A percentile compares a stretch with the other conserved stretches of the same genome.
Evolutionary conservation across 2,888 invertebrate genomes (phyloP).

Genomic region (Acronicta aceris): DNA sequence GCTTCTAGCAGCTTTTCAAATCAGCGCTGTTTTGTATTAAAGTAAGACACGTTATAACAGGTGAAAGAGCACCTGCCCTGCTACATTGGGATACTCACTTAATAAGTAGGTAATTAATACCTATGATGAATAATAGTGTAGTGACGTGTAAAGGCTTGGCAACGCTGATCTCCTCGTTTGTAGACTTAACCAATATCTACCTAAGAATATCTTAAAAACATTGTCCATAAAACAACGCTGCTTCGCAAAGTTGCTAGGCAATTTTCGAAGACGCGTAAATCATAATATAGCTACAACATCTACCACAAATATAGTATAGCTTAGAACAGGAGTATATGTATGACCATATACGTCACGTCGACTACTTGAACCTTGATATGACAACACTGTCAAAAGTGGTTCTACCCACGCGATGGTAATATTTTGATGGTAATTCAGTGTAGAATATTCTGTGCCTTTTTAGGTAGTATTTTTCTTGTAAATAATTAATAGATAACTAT

Average conservation of each 20-base stretch:
- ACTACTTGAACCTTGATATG: conserved; percentile 44
- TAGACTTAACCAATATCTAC: too few relatives aligned
- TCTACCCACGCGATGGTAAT: conserved; percentile 47
- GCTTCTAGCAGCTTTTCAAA: background rate
- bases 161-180: too few relatives aligned
- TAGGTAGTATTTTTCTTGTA: conserved; percentile 29
- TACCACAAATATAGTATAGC: conserved; percentile 5
- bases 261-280: background rate
- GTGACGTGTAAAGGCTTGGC: too few relatives aligned
- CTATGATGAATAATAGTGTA: too few relatives aligned
- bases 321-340: conserved; percentile 7
- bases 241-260: background rate
- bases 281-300: background rate
- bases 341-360: conserved; percentile 37
- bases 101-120: too few relatives aligned
- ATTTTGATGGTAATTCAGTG: conserved; percentile 25
- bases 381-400: conserved; percentile 44
- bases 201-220: too few relatives aligned
- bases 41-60: too few relatives aligned
- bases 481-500: conserved; percentile 26
- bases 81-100: too few relatives aligned
- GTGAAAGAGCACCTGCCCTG: too few relatives aligned
- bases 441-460: conserved; percentile 32
- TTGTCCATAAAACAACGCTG: too few relatives aligned
- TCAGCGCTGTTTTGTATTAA: background rate